These are phyloP conservation scores for Entomyzon cyanotis DNA, from an alignment of 2,113 vertebrate genomes.

Conservation along the genomic window DNA sequence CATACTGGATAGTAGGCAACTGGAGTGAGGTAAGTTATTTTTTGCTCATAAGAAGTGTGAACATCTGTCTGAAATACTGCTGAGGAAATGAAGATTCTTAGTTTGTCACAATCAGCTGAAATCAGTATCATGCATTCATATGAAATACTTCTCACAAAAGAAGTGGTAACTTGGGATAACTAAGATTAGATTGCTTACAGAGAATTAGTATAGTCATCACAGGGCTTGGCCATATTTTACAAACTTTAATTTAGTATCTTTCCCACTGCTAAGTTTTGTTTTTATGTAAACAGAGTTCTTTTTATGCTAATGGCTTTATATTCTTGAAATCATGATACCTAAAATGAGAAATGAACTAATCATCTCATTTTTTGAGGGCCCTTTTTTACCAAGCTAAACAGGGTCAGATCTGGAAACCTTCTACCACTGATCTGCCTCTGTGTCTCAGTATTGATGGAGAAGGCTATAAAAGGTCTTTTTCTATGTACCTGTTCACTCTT, in stretches of 20 bases:
- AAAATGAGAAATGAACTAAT: not conserved
- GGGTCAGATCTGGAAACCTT: not conserved
- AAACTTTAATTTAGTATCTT: not conserved
- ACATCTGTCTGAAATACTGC: not conserved
- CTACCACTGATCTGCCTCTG: not conserved
- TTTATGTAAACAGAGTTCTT: not conserved
- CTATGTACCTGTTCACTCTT: not conserved
- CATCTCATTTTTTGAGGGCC: not conserved
- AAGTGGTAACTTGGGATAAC: not conserved
- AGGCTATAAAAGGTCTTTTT: not conserved
- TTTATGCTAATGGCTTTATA: not conserved
- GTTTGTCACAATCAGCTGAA: not conserved
- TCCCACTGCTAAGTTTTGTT: not conserved
- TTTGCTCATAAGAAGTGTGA: not conserved
- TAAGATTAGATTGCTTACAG: not conserved
- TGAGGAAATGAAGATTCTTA: not conserved
- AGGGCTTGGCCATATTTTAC: not conserved
- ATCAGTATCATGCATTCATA: not conserved
- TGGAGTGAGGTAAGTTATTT: conserved; percentile 70
- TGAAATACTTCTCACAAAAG: not conserved
- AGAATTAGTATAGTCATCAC: not conserved
- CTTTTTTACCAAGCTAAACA: not conserved
- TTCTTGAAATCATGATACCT: not conserved
- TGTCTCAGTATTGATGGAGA: not conserved
- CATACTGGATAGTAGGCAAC: conserved; percentile 87